Percentiles rank a stretch among this genome's conserved stretches.
Evolutionary conservation across 2,888 invertebrate species (phyloP).

Genomic region (Matsumyia berberina): DNA sequence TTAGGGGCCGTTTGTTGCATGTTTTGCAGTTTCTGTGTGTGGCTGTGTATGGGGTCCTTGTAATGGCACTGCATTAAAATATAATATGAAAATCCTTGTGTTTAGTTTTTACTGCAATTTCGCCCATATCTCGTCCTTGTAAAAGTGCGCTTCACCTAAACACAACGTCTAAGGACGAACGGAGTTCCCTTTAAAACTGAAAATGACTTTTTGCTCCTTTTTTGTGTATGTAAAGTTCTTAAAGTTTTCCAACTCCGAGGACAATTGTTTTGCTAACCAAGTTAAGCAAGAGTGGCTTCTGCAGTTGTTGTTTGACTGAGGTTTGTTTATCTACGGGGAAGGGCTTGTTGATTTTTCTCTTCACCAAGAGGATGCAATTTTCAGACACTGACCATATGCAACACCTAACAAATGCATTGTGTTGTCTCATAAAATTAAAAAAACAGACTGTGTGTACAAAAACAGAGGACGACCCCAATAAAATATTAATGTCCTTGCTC

Average conservation of each 20-base stretch:
- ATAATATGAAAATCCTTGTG: slow-evolving; percentile 48
- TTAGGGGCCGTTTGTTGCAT: neutral
- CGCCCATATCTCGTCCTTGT: slow-evolving; percentile 21
- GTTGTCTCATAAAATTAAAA: neutral
- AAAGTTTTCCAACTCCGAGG: slow-evolving; percentile 4
- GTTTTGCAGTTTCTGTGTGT: too few species aligned
- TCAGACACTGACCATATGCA: slow-evolving; percentile 27
- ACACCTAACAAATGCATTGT: slow-evolving; percentile 33
- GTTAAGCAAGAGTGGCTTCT: neutral
- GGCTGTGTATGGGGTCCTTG: neutral
- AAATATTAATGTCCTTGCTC: slow-evolving; percentile 41
- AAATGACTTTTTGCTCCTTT: neutral
- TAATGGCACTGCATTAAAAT: slow-evolving; percentile 61
- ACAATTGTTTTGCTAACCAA: slow-evolving; percentile 26
- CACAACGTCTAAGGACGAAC: slow-evolving; percentile 1
- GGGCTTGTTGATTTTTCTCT: slow-evolving; percentile 31
- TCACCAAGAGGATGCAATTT: neutral
- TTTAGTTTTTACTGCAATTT: slow-evolving; percentile 38
- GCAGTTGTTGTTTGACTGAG: slow-evolving; percentile 15
- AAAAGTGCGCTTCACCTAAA: neutral
- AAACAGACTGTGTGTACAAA: neutral
- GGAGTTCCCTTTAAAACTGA: slow-evolving; percentile 6
- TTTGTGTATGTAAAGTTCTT: slow-evolving; percentile 8
- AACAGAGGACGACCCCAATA: slow-evolving; percentile 42
- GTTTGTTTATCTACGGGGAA: slow-evolving; percentile 25